Base-by-base conservation (phyloP, 2,797 vertebrate species). In the Leptoclinus maculatus region DNA sequence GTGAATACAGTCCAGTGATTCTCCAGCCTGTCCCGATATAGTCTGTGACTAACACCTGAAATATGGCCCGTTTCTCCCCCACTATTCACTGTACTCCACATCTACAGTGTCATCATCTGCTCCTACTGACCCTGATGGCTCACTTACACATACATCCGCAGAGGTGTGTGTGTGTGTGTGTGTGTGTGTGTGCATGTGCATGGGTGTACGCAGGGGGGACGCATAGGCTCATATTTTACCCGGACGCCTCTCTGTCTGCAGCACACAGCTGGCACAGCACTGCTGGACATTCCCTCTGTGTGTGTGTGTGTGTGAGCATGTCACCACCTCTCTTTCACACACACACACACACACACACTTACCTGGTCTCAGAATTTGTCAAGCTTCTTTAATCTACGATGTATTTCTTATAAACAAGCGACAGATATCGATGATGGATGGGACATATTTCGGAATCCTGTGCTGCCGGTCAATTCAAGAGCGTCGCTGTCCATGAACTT, bases 191-290 rank as follows among this genome's bases (percentile, higher is more conserved):
- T 71, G 39, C 53, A 43, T 71, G 67, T 45, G 66, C 43, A 59
- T 77, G 79, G 54, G 79, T 76, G 71, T 70, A 71, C 45, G 60
- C 43, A 65, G 47, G 63, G 63, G 82, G 76, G 83, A 82, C 74
- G 83, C 87, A 88, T 38, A 54, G 90, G 90, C 87, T 95, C 90
- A 75, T 92, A 90, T 95, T 93, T 92, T 93, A 93, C 72, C 76
- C 85, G 84, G 94, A 94, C 94, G 94, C 94, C 95, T 91, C 78
- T 66, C 89, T 91, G 94, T 94, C 94, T 95, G 88, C 90, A 83
- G 85, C 79, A 76, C 86, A 75, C 82, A 91, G 86, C 92, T 93
- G 89, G 87, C 79, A 80, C 79, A 76, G 84, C 76, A 75, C 83
- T 79, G 83, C 78, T 32, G 80, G 86, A 92, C 93, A 93, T 93